Percentiles rank a stretch among this genome's conserved stretches.
Conservation (phyloP, 1,140 invertebrate species). For the fruit fly (Drosophila melanogaster) region DNA sequence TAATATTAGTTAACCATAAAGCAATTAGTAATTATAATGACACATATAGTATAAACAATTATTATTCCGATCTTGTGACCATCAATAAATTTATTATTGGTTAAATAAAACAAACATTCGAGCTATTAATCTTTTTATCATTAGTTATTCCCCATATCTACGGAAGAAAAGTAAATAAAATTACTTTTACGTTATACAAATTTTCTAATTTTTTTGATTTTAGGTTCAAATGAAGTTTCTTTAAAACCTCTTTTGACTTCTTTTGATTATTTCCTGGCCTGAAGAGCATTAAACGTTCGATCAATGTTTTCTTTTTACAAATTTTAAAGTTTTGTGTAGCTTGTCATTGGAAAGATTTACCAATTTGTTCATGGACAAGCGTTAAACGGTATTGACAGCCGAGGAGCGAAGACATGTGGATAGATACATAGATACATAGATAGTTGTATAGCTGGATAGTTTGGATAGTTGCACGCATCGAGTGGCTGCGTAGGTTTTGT, state of each 20-base stretch:
- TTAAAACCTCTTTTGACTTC: too few relatives aligned
- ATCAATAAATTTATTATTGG: background rate
- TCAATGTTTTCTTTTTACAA: background rate
- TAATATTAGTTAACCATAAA: slow-evolving; percentile 1
- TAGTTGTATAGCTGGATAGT: background rate
- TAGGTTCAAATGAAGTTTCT: background rate
- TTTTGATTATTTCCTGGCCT: background rate
- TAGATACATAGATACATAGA: too few relatives aligned
- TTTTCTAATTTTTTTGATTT: background rate
- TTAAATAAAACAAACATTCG: background rate
- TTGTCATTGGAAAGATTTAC: slow-evolving; percentile 34
- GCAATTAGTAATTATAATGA: slow-evolving; percentile 5
- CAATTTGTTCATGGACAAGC: slow-evolving; percentile 51
- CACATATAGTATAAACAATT: background rate
- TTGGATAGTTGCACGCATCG: slow-evolving; percentile 40
- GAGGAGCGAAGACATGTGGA: background rate
- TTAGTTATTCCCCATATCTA: background rate
- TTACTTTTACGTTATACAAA: background rate
- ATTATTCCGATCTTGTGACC: background rate
- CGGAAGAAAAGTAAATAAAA: background rate
- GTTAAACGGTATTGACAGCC: slow-evolving; percentile 51
- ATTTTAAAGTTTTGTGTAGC: slow-evolving; percentile 2
- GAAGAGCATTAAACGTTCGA: slow-evolving; percentile 2
- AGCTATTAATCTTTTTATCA: too few relatives aligned
- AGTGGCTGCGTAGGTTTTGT: slow-evolving; percentile 37